Conservation (phyloP, 2,888 invertebrate species). For the Idaea dimidiata region DNA sequence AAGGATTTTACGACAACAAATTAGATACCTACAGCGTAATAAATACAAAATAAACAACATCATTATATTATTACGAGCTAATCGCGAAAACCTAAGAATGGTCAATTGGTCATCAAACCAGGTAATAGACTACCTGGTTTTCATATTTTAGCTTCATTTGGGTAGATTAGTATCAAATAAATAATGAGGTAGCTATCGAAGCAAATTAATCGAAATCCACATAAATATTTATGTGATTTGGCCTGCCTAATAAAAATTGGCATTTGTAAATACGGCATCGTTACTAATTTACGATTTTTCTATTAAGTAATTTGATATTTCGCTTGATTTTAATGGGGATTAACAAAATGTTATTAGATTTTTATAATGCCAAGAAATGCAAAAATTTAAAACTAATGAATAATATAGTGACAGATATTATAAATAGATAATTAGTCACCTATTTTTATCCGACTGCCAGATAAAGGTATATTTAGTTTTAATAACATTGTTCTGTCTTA, state of each 20-base stretch:
- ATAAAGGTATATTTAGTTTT: neutral
- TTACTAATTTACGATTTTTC: slow-evolving; percentile 28
- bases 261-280: slow-evolving; percentile 23
- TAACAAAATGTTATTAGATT: slow-evolving; percentile 1
- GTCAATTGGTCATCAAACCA: neutral
- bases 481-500: neutral
- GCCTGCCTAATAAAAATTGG: slow-evolving; percentile 21
- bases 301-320: slow-evolving; percentile 25
- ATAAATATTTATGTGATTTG: slow-evolving; percentile 3
- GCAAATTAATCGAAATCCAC: neutral
- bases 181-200: slow-evolving; percentile 3
- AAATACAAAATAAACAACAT: too few species aligned
- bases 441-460: too few species aligned
- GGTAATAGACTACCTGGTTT: neutral
- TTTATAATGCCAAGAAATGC: neutral
- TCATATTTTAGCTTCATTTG: neutral
- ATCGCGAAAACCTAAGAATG: too few species aligned
- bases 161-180: neutral
- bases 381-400: neutral
- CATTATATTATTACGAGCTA: too few species aligned
- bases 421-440: neutral
- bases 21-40: too few species aligned
- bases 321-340: slow-evolving; percentile 17
- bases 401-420: neutral
- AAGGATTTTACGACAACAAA: too few species aligned